These are phyloP conservation scores for Grapholita molesta DNA, from an alignment of 1,140 invertebrate species.

Conservation along the genomic window DNA sequence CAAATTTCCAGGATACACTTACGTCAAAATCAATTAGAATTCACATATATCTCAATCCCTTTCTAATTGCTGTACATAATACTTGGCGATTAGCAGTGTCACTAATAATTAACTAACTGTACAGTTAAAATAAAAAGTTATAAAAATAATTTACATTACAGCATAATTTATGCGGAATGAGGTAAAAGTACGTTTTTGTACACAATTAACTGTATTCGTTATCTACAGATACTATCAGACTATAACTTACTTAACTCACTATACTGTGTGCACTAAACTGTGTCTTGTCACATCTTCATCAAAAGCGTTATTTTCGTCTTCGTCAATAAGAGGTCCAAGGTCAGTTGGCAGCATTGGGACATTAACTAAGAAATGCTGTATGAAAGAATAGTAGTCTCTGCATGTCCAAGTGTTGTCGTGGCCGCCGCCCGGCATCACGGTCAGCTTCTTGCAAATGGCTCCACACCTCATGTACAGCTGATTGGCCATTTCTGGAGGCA, in stretches of 20 bases:
- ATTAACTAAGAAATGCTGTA: conserved; percentile 58
- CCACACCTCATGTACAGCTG: conserved; percentile 85
- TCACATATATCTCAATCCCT: too few relatives aligned
- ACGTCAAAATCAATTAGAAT: too few relatives aligned
- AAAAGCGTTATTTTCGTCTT: conserved; percentile 26
- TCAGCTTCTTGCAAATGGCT: conserved; percentile 84
- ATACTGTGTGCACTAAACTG: conserved; percentile 42
- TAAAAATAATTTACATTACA: neutral
- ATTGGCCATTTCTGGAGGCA: conserved; percentile 91
- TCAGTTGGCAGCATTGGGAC: conserved; percentile 42
- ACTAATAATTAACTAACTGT: neutral
- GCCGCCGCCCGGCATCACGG: conserved; percentile 86
- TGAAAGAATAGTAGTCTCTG: conserved; percentile 56
- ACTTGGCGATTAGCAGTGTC: neutral
- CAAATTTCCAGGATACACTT: too few relatives aligned
- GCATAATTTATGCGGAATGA: neutral
- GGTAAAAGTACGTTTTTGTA: conserved; percentile 15
- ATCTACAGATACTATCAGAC: neutral
- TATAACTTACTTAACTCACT: conserved; percentile 17
- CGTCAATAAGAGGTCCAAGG: conserved; percentile 36
- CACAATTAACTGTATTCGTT: too few relatives aligned
- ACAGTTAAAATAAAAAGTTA: neutral
- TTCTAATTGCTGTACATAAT: too few relatives aligned
- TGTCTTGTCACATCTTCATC: conserved; percentile 22
- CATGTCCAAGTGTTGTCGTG: conserved; percentile 93